Evolutionary conservation across 2,888 invertebrate species (phyloP).

Genomic region (Exephanes ischioxanthus): DNA sequence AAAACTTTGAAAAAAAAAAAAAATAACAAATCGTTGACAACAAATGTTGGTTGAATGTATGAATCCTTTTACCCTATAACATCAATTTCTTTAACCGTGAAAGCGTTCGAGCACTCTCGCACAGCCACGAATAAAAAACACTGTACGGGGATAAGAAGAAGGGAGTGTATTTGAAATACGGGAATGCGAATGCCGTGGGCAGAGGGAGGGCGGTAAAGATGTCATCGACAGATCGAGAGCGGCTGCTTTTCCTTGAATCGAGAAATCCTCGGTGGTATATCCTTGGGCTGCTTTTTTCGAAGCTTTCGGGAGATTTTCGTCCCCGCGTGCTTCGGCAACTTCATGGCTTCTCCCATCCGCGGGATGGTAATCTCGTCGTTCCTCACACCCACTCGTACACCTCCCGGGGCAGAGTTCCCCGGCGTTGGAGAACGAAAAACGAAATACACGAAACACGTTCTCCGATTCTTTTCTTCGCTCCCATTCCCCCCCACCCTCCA

Average conservation of each 20-base stretch:
- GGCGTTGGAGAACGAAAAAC: constrained; percentile 33
- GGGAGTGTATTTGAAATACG: constrained; percentile 26
- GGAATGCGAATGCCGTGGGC: neutral
- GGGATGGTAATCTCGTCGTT: constrained; percentile 11
- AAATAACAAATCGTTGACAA: no score
- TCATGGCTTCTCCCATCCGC: constrained; percentile 13
- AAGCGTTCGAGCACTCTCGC: neutral
- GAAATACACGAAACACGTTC: constrained; percentile 44
- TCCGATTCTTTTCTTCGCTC: constrained; percentile 59
- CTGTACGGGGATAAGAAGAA: neutral
- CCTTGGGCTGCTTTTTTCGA: constrained; percentile 4
- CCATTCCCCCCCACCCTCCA: constrained; percentile 39
- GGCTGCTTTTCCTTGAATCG: neutral
- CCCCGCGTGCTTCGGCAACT: constrained; percentile 6
- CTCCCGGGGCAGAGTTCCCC: neutral
- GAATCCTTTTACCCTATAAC: no score
- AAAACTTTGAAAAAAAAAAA: no score
- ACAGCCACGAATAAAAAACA: neutral
- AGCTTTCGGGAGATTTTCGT: constrained; percentile 8
- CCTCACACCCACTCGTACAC: neutral
- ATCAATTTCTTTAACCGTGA: no score
- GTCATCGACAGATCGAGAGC: constrained; percentile 41
- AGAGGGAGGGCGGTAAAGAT: constrained; percentile 21
- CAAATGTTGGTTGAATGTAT: no score
- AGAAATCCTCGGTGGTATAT: neutral